Percentiles rank a stretch among this genome's conserved stretches.
Conservation (phyloP, 2,113 vertebrate genomes). For the Todiramphus saurophagus region DNA sequence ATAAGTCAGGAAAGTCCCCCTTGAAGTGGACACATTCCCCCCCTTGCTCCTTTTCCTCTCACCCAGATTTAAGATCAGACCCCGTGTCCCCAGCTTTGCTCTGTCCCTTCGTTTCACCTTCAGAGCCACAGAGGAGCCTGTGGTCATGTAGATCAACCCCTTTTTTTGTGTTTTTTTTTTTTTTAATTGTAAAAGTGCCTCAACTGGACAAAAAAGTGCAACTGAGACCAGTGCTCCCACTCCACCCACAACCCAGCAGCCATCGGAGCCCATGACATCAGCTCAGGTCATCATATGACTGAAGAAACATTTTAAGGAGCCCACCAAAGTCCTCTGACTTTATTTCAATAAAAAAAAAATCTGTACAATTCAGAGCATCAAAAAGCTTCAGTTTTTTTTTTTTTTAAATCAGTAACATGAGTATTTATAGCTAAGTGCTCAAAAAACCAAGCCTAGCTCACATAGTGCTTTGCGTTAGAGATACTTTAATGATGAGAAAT, state of each 20-base stretch:
- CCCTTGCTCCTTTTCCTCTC: not conserved
- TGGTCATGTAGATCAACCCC: not conserved
- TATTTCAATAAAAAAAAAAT: not conserved
- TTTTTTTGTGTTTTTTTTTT: not conserved
- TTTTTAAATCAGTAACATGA: not conserved
- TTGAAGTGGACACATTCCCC: not conserved
- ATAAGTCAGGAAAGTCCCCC: too few relatives aligned
- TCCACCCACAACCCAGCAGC: not conserved
- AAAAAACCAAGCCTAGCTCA: rapidly evolving
- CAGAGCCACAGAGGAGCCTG: not conserved
- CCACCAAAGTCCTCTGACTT: not conserved
- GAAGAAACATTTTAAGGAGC: not conserved
- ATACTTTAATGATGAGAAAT: not conserved
- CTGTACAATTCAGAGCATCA: not conserved
- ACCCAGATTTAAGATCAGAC: not conserved
- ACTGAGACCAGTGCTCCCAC: not conserved
- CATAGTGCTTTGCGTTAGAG: rapidly evolving
- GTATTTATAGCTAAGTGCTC: rapidly evolving
- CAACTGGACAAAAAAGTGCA: not conserved
- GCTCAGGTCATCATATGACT: rapidly evolving
- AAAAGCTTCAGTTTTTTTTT: not conserved
- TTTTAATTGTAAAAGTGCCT: not conserved
- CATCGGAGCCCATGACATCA: not conserved
- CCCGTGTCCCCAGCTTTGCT: not conserved
- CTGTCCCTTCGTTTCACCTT: not conserved